A percentile compares a stretch with the other conserved stretches of the same genome.
Conservation (phyloP, 2,113 vertebrate species). For the Triplophysa tibetana region DNA sequence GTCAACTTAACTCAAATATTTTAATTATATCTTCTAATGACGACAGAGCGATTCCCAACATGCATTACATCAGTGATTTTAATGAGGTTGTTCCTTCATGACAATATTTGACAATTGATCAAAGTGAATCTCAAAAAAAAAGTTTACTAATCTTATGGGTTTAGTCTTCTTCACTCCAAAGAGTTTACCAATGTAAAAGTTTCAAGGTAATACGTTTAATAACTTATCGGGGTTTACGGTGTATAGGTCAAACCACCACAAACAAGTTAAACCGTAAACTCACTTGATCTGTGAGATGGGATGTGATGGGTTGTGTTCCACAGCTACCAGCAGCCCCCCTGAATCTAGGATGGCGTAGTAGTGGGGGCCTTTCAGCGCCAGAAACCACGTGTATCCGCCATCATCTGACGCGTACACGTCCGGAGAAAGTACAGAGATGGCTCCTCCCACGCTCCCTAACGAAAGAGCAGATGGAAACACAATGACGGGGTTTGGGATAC, state of each 20-base stretch:
- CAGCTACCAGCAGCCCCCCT: conserved; percentile 87
- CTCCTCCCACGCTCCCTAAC: conserved; percentile 87
- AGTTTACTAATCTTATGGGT: no score
- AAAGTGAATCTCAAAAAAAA: not conserved
- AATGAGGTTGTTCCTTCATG: no score
- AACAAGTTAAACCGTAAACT: conserved; percentile 34
- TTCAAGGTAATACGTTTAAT: no score
- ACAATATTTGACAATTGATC: no score
- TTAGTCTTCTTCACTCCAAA: no score
- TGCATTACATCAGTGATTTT: no score
- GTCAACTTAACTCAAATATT: no score
- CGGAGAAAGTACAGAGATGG: conserved; percentile 82
- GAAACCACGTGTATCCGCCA: conserved; percentile 88
- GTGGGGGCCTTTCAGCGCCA: conserved; percentile 86
- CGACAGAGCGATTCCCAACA: no score
- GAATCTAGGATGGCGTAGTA: conserved; percentile 92
- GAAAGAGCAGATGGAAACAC: conserved; percentile 3
- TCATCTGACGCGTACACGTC: conserved; percentile 91
- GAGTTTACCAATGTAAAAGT: no score
- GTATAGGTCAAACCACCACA: not conserved
- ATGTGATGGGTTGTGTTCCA: conserved; percentile 77
- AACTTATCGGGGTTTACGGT: no score
- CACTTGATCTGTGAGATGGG: conserved; percentile 86
- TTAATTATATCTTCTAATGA: no score
- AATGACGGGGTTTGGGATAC: not conserved